Base-by-base conservation (phyloP, 2,113 vertebrate species). In the Choloepus hoffmanni region DNA sequence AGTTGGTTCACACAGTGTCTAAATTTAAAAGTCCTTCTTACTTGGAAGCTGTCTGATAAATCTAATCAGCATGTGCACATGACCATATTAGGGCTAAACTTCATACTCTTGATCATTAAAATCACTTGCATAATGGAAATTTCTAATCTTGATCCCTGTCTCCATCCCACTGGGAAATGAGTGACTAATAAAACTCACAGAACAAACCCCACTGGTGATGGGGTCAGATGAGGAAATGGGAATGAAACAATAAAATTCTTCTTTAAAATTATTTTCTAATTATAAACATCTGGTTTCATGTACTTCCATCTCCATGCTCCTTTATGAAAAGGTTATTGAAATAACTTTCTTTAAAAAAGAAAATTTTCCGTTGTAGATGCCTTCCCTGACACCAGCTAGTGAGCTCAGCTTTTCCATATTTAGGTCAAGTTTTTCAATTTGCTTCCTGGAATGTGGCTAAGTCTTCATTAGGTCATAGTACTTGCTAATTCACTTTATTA, bases 271-370 rank as follows among this genome's bases (percentile, higher is more conserved):
- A 76, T 40, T 74, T 86, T 73, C 67, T 68, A 16, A 53, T 33
- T 68, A 82, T 88, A 78, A 89, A 92, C 28, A 55, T 72, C 63
- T 72, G 78, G 2, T 55, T 2, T 45, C 58, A 81, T 53, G 4
- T 68, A 36, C 58, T 78, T 73, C 48, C 48, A 84, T 3, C 30
- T 7, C 12, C 43, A 94, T 60, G 1, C 5, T 91, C 65, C n/a
- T 78, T 88, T 50, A 30, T 84, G 1, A 50, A 79, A 91, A 96
- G 26, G 30, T 65, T 63, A 18, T 70, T 90, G 77, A 95, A 89
- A 81, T 36, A 89, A 62, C 67, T 63, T 79, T n/a, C 7, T 76
- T 24, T 5, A 62, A 33, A 85, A 36, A 62, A 72, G 48, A 90
- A 65, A 68, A 21, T 45, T 90, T 93, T 85, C 86, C 36, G 21